Evolutionary conservation across 2,113 vertebrate genomes (phyloP).

Genomic region (Megaptera novaeangliae): DNA sequence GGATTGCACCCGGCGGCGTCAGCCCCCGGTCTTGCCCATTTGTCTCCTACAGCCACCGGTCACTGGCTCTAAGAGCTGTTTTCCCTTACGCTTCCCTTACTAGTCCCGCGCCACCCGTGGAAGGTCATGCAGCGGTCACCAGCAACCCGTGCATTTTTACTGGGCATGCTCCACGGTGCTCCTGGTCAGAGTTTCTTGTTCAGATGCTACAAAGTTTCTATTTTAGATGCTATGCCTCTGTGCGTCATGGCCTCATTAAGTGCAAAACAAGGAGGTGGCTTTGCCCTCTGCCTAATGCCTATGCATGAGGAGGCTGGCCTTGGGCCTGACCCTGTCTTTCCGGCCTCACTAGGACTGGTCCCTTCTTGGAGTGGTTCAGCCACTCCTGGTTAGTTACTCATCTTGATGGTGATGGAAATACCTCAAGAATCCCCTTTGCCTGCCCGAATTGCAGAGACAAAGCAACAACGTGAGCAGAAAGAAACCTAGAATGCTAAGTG

Average conservation of each 20-base stretch:
- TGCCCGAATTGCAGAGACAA: background rate
- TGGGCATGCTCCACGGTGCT: too few species aligned
- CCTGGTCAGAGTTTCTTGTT: background rate
- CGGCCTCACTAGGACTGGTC: background rate
- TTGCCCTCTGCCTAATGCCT: background rate
- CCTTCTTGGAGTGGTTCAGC: background rate
- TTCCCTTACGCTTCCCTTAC: background rate
- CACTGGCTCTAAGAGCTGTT: background rate
- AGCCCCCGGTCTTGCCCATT: background rate
- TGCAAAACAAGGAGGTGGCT: background rate
- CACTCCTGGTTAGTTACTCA: background rate
- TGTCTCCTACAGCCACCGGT: background rate
- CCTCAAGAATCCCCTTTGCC: background rate
- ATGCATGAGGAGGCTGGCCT: too few species aligned
- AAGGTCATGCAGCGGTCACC: accelerated
- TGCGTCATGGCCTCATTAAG: background rate
- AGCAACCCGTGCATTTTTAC: background rate
- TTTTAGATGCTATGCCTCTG: background rate
- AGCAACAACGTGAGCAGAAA: background rate
- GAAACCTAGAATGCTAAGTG: background rate
- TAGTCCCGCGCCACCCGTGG: background rate
- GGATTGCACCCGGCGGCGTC: background rate
- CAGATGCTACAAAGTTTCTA: background rate
- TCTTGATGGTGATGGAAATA: background rate
- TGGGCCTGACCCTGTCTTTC: background rate